phyloP scores from a whole-genome alignment of 1,140 invertebrate genomes.

The Pissodes strobi region DNA sequence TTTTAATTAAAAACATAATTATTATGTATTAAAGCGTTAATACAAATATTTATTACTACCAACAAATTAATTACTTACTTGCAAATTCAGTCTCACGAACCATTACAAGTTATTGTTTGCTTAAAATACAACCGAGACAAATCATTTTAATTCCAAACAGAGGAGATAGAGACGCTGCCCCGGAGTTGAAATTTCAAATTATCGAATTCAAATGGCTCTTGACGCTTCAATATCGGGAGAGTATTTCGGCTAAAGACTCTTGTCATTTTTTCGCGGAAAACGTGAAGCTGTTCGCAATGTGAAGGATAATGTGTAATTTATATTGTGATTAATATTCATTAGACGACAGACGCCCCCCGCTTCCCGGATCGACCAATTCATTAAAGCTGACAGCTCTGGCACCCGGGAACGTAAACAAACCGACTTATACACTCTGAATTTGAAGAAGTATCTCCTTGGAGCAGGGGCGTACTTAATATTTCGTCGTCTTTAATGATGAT shows the following conservation, averaged over 20 bases:
- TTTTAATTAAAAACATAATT: too few species aligned
- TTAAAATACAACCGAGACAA: too few species aligned
- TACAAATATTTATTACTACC: too few species aligned
- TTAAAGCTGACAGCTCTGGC: constrained; percentile 30
- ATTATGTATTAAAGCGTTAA: too few species aligned
- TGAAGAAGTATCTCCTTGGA: constrained; percentile 10
- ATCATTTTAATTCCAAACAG: constrained; percentile 20
- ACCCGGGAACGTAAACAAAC: constrained; percentile 21
- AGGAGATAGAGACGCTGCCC: not conserved
- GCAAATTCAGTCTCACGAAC: too few species aligned
- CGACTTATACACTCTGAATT: constrained; percentile 24
- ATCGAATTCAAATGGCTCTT: constrained; percentile 30
- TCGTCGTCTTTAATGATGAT: too few species aligned
- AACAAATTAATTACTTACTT: too few species aligned
- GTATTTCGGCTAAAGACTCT: constrained; percentile 33
- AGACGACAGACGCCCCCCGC: constrained; percentile 3
- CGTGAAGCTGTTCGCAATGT: constrained; percentile 15
- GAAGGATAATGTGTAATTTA: constrained; percentile 33
- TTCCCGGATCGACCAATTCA: constrained; percentile 27
- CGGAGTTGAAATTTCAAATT: constrained; percentile 28
- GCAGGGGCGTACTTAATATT: too few species aligned
- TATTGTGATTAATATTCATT: constrained; percentile 37
- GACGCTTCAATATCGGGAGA: constrained; percentile 30
- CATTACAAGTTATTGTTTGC: too few species aligned
- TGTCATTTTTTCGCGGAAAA: constrained; percentile 20